Conservation (phyloP, 2,888 invertebrate species). For the Ormyrus rosae region DNA sequence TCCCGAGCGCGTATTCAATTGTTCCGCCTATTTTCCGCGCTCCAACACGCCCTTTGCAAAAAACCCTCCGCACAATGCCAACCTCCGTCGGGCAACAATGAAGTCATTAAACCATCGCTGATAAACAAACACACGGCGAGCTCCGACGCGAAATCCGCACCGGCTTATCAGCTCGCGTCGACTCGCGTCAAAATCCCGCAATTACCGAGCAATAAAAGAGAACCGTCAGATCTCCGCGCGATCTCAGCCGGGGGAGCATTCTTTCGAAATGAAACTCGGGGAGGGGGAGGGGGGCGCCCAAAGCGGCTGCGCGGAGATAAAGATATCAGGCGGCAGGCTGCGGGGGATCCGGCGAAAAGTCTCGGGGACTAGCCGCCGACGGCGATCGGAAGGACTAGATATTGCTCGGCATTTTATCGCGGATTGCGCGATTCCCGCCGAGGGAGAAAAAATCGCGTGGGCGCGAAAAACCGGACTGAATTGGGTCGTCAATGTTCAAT, state of each 20-base stretch:
- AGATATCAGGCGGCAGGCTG: slow-evolving; percentile 28
- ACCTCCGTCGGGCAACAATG: slow-evolving; percentile 17
- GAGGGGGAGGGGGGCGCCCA: neutral
- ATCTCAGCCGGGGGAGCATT: neutral
- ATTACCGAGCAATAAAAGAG: slow-evolving; percentile 46
- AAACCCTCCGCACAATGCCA: neutral
- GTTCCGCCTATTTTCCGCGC: no score
- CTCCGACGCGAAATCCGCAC: neutral
- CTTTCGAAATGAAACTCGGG: slow-evolving; percentile 39
- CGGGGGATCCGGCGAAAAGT: slow-evolving; percentile 24
- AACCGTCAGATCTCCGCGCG: slow-evolving; percentile 10
- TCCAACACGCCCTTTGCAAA: no score
- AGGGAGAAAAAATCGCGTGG: neutral
- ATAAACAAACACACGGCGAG: slow-evolving; percentile 17
- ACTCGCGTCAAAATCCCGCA: slow-evolving; percentile 21
- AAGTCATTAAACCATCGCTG: slow-evolving; percentile 30
- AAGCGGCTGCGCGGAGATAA: slow-evolving; percentile 25
- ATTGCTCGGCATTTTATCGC: neutral
- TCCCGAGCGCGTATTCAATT: no score
- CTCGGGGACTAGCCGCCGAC: neutral
- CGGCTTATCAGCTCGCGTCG: slow-evolving; percentile 24
- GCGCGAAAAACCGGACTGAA: neutral
- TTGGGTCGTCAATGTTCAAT: neutral
- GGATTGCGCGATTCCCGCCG: neutral
- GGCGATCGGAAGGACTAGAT: slow-evolving; percentile 38